Evolutionary conservation across 37 sponge, comb jelly and placozoan species (phyloP).

Genomic region (Crambe crambe): DNA sequence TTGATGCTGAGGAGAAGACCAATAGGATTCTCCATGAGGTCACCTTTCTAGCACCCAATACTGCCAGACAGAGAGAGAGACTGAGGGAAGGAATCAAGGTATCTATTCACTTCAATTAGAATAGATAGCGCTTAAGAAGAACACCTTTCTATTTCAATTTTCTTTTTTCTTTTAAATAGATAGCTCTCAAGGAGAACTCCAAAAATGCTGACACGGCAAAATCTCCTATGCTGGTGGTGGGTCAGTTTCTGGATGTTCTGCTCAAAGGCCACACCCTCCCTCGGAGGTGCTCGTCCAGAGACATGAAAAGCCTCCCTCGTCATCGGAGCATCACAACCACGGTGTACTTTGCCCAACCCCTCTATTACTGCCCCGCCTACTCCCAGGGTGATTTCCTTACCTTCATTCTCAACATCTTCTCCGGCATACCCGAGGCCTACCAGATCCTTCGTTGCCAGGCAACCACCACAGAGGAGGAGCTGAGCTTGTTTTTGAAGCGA

Average conservation of each 20-base stretch:
- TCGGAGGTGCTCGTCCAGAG: background rate
- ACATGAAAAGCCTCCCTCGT: background rate
- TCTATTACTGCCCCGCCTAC: constrained; percentile 49
- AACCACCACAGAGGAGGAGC: constrained; percentile 66
- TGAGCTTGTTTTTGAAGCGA: constrained; percentile 64
- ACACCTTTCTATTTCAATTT: background rate
- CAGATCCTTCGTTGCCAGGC: constrained; percentile 68
- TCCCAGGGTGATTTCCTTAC: constrained; percentile 45
- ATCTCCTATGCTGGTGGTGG: constrained; percentile 44
- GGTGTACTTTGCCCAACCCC: constrained; percentile 22
- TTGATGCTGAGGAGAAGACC: background rate
- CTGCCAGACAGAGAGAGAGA: background rate
- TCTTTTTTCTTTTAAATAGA: background rate
- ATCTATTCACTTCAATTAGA: background rate
- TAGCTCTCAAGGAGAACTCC: background rate
- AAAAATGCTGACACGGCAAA: background rate
- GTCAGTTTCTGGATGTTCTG: constrained; percentile 35
- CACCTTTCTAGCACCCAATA: constrained; percentile 56
- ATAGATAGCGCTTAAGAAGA: background rate
- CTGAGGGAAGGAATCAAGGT: background rate
- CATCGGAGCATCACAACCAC: background rate
- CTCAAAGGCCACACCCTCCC: constrained; percentile 38
- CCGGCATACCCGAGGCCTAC: constrained; percentile 69
- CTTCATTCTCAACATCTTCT: constrained; percentile 58
- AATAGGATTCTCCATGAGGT: constrained; percentile 39